Evolutionary conservation across 2,888 invertebrate species (phyloP).

Genomic region (Microctonus hyperodae): DNA sequence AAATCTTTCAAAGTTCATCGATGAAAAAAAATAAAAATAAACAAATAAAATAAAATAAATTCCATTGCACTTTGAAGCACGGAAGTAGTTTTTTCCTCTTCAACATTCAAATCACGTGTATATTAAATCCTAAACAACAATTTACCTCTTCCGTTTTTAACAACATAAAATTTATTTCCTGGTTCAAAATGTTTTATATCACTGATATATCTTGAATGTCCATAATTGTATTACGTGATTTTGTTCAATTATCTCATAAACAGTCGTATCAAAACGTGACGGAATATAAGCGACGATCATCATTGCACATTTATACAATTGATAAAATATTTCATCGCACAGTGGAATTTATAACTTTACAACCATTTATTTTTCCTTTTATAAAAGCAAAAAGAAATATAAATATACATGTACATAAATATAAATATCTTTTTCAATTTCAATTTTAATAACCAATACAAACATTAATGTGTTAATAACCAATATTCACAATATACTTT

Average conservation of each 20-base stretch:
- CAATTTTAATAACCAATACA: no score
- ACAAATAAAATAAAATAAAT: not conserved
- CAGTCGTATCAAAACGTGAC: not conserved
- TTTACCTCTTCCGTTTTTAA: not conserved
- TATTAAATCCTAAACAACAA: not conserved
- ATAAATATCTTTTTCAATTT: no score
- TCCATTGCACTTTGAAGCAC: not conserved
- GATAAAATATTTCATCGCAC: constrained; percentile 6
- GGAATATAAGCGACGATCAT: not conserved
- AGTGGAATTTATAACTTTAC: constrained; percentile 10
- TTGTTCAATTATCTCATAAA: constrained; percentile 22
- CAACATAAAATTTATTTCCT: constrained; percentile 7
- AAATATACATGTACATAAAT: no score
- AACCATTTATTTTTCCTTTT: not conserved
- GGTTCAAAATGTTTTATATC: not conserved
- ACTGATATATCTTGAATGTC: constrained; percentile 2
- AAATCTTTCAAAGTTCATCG: no score
- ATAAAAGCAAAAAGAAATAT: constrained; percentile 5
- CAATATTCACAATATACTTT: constrained; percentile 20
- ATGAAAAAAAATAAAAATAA: no score
- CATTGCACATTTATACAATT: constrained; percentile 2
- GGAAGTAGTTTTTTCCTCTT: constrained; percentile 28
- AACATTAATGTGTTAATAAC: constrained; percentile 11
- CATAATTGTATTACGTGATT: not conserved
- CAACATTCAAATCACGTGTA: constrained; percentile 37